A percentile compares a stretch with the other conserved stretches of the same genome.
Evolutionary conservation across 1,140 invertebrate species (phyloP).

Genomic region (Eriosoma lanigerum): DNA sequence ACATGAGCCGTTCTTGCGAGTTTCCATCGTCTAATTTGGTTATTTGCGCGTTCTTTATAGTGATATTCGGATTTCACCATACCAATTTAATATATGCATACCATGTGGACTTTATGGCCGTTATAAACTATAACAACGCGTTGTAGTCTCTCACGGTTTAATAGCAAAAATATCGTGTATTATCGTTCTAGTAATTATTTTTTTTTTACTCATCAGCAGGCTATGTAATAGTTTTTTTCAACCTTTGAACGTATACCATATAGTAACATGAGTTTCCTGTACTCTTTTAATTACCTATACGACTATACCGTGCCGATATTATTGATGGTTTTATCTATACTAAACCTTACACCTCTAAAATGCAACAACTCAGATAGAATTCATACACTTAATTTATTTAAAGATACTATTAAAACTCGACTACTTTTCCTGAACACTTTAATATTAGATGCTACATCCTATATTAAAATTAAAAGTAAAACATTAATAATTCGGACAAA

Average conservation of each 20-base stretch:
- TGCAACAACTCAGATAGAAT: too few relatives aligned
- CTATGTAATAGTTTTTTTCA: conserved; percentile 32
- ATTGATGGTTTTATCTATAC: too few relatives aligned
- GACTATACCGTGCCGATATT: too few relatives aligned
- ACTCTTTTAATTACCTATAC: background rate
- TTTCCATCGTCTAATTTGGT: conserved; percentile 14
- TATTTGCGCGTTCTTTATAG: background rate
- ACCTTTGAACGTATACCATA: background rate
- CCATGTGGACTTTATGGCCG: conserved; percentile 23
- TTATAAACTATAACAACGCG: conserved; percentile 24
- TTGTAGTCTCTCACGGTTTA: conserved; percentile 32
- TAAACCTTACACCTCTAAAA: background rate
- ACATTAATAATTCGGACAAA: too few relatives aligned
- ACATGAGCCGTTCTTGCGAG: background rate
- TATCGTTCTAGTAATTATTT: conserved; percentile 7
- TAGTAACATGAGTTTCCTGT: conserved; percentile 2
- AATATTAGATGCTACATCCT: too few relatives aligned
- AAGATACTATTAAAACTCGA: too few relatives aligned
- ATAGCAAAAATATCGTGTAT: background rate
- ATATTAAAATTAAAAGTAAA: too few relatives aligned
- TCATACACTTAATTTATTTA: too few relatives aligned
- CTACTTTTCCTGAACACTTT: too few relatives aligned
- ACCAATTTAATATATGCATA: conserved; percentile 33
- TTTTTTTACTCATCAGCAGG: background rate
- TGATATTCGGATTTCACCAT: conserved; percentile 18